Evolutionary conservation across 2,113 vertebrate species (phyloP).

Genomic region (Myotis davidii): DNA sequence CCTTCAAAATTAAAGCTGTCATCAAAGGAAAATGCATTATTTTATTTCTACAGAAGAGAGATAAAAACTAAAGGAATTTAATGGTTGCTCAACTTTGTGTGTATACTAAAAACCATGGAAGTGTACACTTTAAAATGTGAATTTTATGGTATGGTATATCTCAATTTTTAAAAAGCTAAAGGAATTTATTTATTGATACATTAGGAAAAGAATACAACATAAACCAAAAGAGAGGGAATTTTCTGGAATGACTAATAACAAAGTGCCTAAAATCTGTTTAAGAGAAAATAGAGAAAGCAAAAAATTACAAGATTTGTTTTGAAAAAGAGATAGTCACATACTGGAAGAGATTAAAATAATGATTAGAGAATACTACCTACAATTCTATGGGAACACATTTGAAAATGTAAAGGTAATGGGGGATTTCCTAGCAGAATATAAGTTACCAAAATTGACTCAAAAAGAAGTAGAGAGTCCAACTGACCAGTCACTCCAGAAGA

Average conservation of each 20-base stretch:
- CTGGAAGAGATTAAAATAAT: not conserved
- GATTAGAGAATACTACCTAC: not conserved
- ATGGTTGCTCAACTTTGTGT: not conserved
- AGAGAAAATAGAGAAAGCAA: conserved; percentile 35
- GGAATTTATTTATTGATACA: not conserved
- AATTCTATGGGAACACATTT: not conserved
- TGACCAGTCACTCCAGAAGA: not conserved
- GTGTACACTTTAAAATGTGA: not conserved
- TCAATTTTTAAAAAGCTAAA: not conserved
- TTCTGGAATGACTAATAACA: conserved; percentile 12
- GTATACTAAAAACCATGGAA: not conserved
- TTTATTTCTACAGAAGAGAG: not conserved
- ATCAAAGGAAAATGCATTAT: not conserved
- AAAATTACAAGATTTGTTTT: not conserved
- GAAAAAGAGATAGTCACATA: not conserved
- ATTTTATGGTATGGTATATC: not conserved
- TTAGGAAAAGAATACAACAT: not conserved
- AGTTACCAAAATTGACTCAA: not conserved
- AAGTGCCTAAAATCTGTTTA: conserved; percentile 28
- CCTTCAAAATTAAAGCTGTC: not conserved
- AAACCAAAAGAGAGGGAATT: not conserved
- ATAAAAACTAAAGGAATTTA: not conserved
- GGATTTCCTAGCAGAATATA: not conserved
- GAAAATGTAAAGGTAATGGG: not conserved
- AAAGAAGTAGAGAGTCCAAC: not conserved